Evolutionary conservation across 2,113 vertebrate species (phyloP), one percentile per base, ranked within the genome.

Genomic region (Odobenus rosmarus): DNA sequence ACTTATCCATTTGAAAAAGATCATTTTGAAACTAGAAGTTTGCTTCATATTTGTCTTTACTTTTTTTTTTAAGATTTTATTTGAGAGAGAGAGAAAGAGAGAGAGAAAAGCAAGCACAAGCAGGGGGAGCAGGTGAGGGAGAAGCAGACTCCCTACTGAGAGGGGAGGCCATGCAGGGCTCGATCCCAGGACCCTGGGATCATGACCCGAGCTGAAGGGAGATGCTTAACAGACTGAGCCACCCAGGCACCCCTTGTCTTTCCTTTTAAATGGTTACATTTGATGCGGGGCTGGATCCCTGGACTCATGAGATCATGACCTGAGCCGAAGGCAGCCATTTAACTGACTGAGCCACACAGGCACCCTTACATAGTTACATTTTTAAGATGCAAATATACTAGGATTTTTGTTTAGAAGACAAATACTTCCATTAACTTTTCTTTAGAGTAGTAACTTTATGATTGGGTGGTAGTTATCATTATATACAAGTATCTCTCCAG

Each of bases 401-500:
- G 76, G 72, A 93, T 26, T 85, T 92, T 57, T 79, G 42, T 91
- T 79, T 95, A 79, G 57, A 89, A 88, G 42, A 90, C 42, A 79
- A 76, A 77, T 92, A 86, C 10, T 93, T 82, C 51, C 36, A 80
- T 90, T 92, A 71, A 85, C 31, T 93, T 39, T 84, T 95, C 18
- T 62, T 12, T 42, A 89, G 67, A 88, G 49, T 71, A 89, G 33
- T 87, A 72, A 85, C 46, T 85, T 82, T 86, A 59, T 92, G n/a
- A 95, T 42, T 85, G 15, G 39, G 71, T 97, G 46, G 72, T 71
- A 71, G 57, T 33, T 67, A 92, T 81, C 16, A 62, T 85, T 59
- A 71, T 77, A 82, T 80, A 92, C 79, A 87, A n/a, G 15, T 90
- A 71, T 83, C 26, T 86, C 77, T 91, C 28, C 42, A 71, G 12